These are phyloP conservation scores for Pogona vitticeps DNA, from an alignment of 2,113 vertebrate genomes.

Conservation along the genomic window DNA sequence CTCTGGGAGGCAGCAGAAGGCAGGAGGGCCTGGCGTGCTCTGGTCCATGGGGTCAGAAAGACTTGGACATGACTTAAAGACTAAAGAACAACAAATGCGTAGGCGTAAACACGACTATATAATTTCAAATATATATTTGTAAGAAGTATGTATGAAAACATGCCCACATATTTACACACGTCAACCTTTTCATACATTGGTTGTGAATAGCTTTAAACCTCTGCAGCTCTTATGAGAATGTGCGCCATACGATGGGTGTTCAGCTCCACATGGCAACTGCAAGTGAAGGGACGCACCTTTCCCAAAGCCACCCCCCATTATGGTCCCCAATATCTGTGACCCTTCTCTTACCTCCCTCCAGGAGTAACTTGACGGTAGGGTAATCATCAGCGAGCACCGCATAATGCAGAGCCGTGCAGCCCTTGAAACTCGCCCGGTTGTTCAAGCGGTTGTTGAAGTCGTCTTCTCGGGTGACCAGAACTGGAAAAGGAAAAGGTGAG, in stretches of 20 bases:
- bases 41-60: too few relatives aligned
- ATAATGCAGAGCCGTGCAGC: constrained; percentile 92
- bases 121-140: too few relatives aligned
- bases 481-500: constrained; percentile 65
- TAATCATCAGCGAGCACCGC: constrained; percentile 89
- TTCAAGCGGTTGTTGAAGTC: constrained; percentile 94
- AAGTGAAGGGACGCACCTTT: too few relatives aligned
- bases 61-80: too few relatives aligned
- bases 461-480: constrained; percentile 92
- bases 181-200: too few relatives aligned
- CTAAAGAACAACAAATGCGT: too few relatives aligned
- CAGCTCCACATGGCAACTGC: not conserved
- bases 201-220: not conserved
- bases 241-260: not conserved
- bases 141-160: too few relatives aligned
- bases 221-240: not conserved
- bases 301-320: not conserved
- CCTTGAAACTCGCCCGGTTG: constrained; percentile 89
- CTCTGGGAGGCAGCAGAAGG: too few relatives aligned
- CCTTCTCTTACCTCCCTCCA: constrained; percentile 84
- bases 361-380: constrained; percentile 77
- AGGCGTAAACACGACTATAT: too few relatives aligned
- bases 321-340: fast-evolving
- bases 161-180: too few relatives aligned
- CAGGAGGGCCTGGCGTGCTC: too few relatives aligned